phyloP scores from a whole-genome alignment of 2,888 invertebrate genomes.

The Sphaeridia pumilis region DNA sequence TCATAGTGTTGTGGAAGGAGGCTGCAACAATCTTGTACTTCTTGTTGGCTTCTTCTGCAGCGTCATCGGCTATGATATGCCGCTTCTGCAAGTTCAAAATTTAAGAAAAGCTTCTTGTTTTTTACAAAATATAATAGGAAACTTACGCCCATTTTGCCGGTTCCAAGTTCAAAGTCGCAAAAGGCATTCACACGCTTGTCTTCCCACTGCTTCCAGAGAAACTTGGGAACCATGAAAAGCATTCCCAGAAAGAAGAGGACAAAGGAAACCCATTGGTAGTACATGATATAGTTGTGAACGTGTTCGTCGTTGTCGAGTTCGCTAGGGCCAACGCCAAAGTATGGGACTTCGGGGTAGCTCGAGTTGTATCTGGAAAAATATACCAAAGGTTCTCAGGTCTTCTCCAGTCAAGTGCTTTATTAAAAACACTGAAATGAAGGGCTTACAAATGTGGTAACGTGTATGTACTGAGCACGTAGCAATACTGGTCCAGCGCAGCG shows the following conservation, averaged over 20 bases:
- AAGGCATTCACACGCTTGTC: conserved; percentile 35
- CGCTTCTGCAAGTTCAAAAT: conserved; percentile 7
- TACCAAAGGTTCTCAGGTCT: too few species aligned
- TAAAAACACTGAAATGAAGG: too few species aligned
- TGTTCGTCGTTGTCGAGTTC: conserved; percentile 33
- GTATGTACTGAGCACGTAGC: conserved; percentile 37
- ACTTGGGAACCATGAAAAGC: conserved; percentile 38
- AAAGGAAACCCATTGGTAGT: conserved; percentile 41
- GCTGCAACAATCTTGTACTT: conserved; percentile 25
- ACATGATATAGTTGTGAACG: conserved; percentile 44
- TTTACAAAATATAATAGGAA: neutral
- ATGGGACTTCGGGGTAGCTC: conserved; percentile 36
- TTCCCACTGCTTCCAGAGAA: conserved; percentile 38
- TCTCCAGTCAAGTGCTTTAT: too few species aligned
- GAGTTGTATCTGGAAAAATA: conserved; percentile 24
- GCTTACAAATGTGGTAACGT: conserved; percentile 36
- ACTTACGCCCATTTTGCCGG: conserved; percentile 5
- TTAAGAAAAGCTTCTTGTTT: neutral
- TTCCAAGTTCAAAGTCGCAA: conserved; percentile 17
- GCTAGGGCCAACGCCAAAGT: conserved; percentile 38
- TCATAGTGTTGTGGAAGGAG: conserved; percentile 19
- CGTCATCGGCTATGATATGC: conserved; percentile 2
- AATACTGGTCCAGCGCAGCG: conserved; percentile 33
- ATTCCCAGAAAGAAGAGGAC: conserved; percentile 39
- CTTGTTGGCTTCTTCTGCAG: conserved; percentile 14